A percentile compares a stretch with the other conserved stretches of the same genome.
Conservation (phyloP, 2,113 vertebrate species). For the Micromys minutus region DNA sequence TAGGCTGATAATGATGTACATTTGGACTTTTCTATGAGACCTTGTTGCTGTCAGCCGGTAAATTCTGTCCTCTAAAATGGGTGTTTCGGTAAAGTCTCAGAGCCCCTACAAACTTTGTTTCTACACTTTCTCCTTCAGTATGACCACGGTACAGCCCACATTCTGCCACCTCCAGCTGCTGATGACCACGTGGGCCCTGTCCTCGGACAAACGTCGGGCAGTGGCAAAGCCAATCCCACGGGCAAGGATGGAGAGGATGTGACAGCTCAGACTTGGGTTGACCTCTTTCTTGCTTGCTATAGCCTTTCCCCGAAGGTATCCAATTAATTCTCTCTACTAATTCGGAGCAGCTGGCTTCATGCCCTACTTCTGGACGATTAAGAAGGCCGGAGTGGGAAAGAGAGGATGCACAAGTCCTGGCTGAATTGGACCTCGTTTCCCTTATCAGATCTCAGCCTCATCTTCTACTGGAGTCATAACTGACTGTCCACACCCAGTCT, state of each 20-base stretch:
- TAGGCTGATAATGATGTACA: too few relatives aligned
- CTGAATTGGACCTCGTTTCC: not conserved
- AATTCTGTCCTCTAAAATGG: too few relatives aligned
- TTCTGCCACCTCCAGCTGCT: conserved; percentile 90
- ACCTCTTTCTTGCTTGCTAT: not conserved
- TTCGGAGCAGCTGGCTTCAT: not conserved
- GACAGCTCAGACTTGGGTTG: not conserved
- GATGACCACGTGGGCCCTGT: conserved; percentile 87
- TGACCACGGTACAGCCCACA: conserved; percentile 86
- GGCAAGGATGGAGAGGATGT: not conserved
- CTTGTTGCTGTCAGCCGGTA: too few relatives aligned
- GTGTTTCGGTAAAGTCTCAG: too few relatives aligned
- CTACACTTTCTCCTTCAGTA: conserved; percentile 83
- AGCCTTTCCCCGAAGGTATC: not conserved
- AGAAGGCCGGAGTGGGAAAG: not conserved
- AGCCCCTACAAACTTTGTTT: too few relatives aligned
- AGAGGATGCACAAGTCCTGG: not conserved
- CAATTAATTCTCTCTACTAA: not conserved
- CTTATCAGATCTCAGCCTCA: not conserved
- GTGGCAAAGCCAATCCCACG: conserved; percentile 88
- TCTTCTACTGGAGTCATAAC: not conserved
- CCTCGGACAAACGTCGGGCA: conserved; percentile 85
- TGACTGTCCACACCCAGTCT: not conserved
- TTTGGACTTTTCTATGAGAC: too few relatives aligned
- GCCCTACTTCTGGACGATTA: not conserved